phyloP scores from a whole-genome alignment of 2,113 vertebrate genomes.

The Hemicordylus capensis region DNA sequence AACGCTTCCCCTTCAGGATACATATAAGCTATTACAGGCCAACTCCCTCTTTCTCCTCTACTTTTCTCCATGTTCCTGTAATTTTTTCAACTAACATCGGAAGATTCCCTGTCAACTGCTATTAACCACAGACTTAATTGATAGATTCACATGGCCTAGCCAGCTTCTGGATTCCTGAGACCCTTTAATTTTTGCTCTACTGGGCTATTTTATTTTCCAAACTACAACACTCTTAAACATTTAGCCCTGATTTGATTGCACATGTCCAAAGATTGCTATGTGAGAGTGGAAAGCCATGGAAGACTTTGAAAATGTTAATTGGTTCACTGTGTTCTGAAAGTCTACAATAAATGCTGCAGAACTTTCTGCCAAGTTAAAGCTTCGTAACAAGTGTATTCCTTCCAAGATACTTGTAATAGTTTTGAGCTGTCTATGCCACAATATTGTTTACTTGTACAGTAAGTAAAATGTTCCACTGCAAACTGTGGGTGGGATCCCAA shows the following conservation, averaged over 20 bases:
- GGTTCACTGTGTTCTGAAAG: conserved; percentile 27
- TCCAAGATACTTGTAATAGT: neutral
- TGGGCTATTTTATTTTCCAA: neutral
- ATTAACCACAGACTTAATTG: too few species aligned
- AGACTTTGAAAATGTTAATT: conserved; percentile 29
- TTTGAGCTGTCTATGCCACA: neutral
- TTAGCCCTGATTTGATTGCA: neutral
- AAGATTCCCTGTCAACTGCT: too few species aligned
- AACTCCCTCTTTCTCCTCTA: too few species aligned
- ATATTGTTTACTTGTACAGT: neutral
- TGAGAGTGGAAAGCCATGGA: neutral
- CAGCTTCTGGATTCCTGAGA: too few species aligned
- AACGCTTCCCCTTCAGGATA: too few species aligned
- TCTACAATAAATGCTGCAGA: neutral
- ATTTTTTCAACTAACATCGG: too few species aligned
- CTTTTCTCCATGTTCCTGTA: too few species aligned
- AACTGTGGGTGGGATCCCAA: neutral
- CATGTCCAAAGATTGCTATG: neutral
- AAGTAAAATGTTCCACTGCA: neutral
- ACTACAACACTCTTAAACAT: neutral
- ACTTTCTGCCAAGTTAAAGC: neutral
- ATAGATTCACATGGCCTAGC: too few species aligned
- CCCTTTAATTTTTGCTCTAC: too few species aligned
- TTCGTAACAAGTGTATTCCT: neutral
- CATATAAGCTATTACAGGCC: too few species aligned